Evolutionary conservation across 2,888 invertebrate genomes (phyloP).

Genomic region (Brachylomia viminalis): DNA sequence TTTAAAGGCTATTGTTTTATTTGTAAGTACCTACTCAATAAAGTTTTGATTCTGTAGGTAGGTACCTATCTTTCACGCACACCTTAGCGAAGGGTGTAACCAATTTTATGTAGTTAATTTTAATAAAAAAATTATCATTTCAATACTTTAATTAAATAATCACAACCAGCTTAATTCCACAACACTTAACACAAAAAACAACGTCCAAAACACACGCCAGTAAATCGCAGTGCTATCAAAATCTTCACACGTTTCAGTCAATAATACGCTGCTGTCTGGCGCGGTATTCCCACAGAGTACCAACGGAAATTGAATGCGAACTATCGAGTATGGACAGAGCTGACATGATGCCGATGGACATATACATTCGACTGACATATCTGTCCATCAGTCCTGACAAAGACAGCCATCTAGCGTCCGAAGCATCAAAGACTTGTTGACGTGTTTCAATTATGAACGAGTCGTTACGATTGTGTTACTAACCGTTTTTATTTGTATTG

Average conservation of each 20-base stretch:
- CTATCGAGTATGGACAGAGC: slow-evolving; percentile 76
- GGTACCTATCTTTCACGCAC: background rate
- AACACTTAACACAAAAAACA: slow-evolving; percentile 20
- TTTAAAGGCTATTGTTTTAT: background rate
- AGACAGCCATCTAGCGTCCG: slow-evolving; percentile 80
- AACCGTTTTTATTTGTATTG: slow-evolving; percentile 37
- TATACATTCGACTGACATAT: slow-evolving; percentile 77
- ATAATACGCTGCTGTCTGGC: slow-evolving; percentile 74
- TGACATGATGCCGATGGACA: slow-evolving; percentile 75
- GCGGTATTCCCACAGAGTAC: slow-evolving; percentile 72
- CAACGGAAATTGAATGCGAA: slow-evolving; percentile 86
- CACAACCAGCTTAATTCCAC: background rate
- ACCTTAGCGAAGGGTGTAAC: background rate
- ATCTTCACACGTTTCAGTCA: slow-evolving; percentile 72
- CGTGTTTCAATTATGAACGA: slow-evolving; percentile 72
- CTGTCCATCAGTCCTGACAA: slow-evolving; percentile 78
- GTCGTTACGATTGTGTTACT: slow-evolving; percentile 47
- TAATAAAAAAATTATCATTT: background rate
- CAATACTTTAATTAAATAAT: slow-evolving; percentile 13
- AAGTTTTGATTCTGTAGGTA: background rate
- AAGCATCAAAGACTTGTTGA: slow-evolving; percentile 76
- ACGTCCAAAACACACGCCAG: slow-evolving; percentile 22
- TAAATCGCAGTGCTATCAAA: slow-evolving; percentile 63
- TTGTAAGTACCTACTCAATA: background rate
- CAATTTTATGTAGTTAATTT: background rate